A percentile compares a stretch with the other conserved stretches of the same genome.
Conservation (phyloP, 2,888 invertebrate genomes). For the Ctenicera cuprea region DNA sequence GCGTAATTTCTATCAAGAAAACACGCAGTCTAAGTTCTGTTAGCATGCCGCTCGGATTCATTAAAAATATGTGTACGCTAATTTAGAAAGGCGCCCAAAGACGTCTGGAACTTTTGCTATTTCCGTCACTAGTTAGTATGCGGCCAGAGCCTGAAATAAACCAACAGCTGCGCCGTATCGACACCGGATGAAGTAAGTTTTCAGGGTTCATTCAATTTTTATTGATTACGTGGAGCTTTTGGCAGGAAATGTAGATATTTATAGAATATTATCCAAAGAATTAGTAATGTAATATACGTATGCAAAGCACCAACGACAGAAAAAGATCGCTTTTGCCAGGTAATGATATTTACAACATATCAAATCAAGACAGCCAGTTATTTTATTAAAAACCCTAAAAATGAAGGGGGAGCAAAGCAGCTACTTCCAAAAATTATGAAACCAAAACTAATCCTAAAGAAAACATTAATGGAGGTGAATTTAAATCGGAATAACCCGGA, state of each 20-base stretch:
- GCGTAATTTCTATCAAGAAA: no score
- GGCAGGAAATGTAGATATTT: constrained; percentile 7
- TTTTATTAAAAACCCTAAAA: no score
- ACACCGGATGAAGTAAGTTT: constrained; percentile 34
- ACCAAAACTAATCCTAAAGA: no score
- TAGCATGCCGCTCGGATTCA: background rate
- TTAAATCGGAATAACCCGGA: no score
- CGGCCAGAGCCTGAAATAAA: constrained; percentile 13
- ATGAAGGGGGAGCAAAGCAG: no score
- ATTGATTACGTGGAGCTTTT: background rate
- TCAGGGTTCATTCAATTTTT: constrained; percentile 25
- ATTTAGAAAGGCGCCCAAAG: constrained; percentile 24
- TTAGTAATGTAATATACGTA: no score
- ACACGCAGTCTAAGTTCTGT: background rate
- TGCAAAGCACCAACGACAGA: background rate
- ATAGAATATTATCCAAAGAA: constrained; percentile 5
- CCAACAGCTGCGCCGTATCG: constrained; percentile 26
- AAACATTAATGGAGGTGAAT: no score
- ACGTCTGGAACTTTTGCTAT: constrained; percentile 31
- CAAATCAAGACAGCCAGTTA: no score
- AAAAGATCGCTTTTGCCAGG: no score
- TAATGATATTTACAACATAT: no score
- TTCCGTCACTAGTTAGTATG: constrained; percentile 12
- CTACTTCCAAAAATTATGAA: no score
- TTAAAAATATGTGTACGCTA: constrained; percentile 14